Percentiles rank a stretch among this genome's conserved stretches.
phyloP scores from a whole-genome alignment of 2,797 vertebrate species.

The Amblyraja radiata region DNA sequence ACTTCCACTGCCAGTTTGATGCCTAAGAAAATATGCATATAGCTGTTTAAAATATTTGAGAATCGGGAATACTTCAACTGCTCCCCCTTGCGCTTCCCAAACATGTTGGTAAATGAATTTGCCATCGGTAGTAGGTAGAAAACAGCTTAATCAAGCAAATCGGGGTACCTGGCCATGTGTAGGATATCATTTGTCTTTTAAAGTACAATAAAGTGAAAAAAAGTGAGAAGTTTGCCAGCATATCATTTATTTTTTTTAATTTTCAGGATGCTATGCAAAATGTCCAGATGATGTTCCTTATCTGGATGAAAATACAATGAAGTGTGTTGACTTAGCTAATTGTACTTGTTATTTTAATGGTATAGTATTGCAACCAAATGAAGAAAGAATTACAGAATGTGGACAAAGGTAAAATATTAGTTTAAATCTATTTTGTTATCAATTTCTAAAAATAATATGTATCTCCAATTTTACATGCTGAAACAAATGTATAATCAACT shows the following conservation, averaged over 20 bases:
- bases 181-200: neutral
- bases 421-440: neutral
- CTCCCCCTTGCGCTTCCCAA: too few relatives aligned
- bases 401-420: neutral
- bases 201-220: neutral
- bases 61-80: too few relatives aligned
- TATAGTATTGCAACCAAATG: constrained; percentile 4
- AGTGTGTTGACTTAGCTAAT: constrained; percentile 56
- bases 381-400: neutral
- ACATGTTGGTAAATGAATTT: too few relatives aligned
- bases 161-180: too few relatives aligned
- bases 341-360: constrained; percentile 67
- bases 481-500: neutral
- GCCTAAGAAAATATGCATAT: neutral
- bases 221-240: neutral
- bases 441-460: neutral
- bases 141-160: neutral
- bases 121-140: too few relatives aligned
- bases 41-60: neutral
- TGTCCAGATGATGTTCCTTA: constrained; percentile 62
- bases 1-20: neutral
- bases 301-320: constrained; percentile 66
- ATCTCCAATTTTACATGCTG: neutral
- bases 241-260: neutral
- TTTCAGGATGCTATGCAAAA: constrained; percentile 71